These are phyloP conservation scores for Myripristis murdjan DNA, from an alignment of 2,797 vertebrate genomes.

Conservation along the genomic window DNA sequence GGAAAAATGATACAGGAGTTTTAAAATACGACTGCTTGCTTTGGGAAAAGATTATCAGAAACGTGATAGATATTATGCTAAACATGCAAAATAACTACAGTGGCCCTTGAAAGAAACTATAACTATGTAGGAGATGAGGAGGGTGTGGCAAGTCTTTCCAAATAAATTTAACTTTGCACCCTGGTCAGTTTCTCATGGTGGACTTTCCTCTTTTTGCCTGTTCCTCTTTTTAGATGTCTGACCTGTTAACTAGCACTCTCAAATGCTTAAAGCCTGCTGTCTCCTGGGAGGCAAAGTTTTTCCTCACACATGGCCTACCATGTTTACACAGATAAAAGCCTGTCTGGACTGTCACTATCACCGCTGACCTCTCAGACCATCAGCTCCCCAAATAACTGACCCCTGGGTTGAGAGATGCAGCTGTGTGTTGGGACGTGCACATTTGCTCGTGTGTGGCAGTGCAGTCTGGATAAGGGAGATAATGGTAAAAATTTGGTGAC, in stretches of 20 bases:
- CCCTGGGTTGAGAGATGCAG: background rate
- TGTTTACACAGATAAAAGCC: constrained; percentile 47
- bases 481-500: background rate
- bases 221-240: background rate
- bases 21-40: too few species aligned
- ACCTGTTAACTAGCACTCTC: too few species aligned
- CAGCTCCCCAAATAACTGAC: constrained; percentile 48
- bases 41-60: too few species aligned
- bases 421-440: constrained; percentile 10
- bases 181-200: too few species aligned
- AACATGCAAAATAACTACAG: too few species aligned
- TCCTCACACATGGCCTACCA: constrained; percentile 12
- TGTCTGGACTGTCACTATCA: background rate
- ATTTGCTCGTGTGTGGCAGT: constrained; percentile 4
- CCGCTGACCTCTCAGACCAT: constrained; percentile 27
- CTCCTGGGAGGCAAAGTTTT: background rate
- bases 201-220: too few species aligned
- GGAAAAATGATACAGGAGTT: too few species aligned
- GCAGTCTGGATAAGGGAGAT: constrained; percentile 7
- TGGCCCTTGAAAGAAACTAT: too few species aligned
- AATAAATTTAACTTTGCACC: too few species aligned
- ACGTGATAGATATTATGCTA: too few species aligned
- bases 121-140: too few species aligned
- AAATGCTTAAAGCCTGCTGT: background rate
- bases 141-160: too few species aligned